Percentiles rank a stretch among this genome's conserved stretches.
phyloP scores from a whole-genome alignment of 2,888 invertebrate species.

The Pyrgus malvae region DNA sequence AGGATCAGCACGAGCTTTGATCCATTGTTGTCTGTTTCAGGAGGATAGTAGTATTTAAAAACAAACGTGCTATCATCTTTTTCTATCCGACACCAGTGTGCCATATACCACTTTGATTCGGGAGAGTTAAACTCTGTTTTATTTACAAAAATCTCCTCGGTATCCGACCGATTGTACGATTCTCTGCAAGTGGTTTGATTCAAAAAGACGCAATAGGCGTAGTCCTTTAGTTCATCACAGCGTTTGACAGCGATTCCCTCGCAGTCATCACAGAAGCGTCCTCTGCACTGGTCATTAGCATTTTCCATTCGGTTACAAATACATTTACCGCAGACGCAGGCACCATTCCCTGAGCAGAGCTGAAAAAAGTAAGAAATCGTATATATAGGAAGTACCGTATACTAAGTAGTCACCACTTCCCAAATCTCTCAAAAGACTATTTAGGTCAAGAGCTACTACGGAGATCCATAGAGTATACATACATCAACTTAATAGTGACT shows the following conservation, averaged over 20 bases:
- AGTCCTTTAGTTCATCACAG: constrained; percentile 86
- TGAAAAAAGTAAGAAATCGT: constrained; percentile 29
- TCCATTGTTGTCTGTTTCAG: background rate
- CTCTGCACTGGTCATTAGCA: constrained; percentile 70
- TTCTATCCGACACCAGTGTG: constrained; percentile 46
- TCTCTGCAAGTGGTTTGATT: constrained; percentile 46
- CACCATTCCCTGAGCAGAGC: constrained; percentile 78
- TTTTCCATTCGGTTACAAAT: constrained; percentile 70
- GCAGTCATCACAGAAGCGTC: constrained; percentile 87
- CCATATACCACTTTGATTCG: constrained; percentile 38
- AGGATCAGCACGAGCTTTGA: constrained; percentile 49
- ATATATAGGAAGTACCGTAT: background rate
- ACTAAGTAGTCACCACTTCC: too few species aligned
- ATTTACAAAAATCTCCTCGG: constrained; percentile 42
- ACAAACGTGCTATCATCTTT: constrained; percentile 44
- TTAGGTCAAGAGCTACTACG: too few species aligned
- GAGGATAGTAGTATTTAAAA: constrained; percentile 51
- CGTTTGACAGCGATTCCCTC: constrained; percentile 84
- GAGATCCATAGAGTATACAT: too few species aligned
- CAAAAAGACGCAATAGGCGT: constrained; percentile 83
- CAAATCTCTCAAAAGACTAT: too few species aligned
- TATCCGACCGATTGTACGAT: constrained; percentile 40
- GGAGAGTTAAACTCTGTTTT: constrained; percentile 47
- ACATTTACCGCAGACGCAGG: constrained; percentile 87
- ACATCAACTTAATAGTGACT: too few species aligned